Percentiles rank a stretch among this genome's conserved stretches.
phyloP scores from a whole-genome alignment of 2,888 invertebrate genomes.

The Meandrusa payeni region DNA sequence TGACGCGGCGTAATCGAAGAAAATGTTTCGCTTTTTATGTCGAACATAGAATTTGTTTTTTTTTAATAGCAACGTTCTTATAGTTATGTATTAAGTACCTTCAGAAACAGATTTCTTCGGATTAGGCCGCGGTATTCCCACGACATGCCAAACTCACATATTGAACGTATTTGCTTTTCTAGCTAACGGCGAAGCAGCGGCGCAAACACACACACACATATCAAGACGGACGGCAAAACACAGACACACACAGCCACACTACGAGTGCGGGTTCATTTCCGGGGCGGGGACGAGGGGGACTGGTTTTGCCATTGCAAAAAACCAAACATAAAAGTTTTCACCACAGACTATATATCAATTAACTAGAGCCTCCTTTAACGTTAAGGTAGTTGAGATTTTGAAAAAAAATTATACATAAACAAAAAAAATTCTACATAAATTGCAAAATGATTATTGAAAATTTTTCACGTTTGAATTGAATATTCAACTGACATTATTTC shows the following conservation, averaged over 20 bases:
- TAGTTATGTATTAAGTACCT: too few relatives aligned
- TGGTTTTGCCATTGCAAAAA: conserved; percentile 51
- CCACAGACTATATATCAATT: conserved; percentile 1
- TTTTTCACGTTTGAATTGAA: too few relatives aligned
- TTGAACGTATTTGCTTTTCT: conserved; percentile 70
- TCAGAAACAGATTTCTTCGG: conserved; percentile 2
- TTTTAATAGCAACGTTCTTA: too few relatives aligned
- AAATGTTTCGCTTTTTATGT: conserved; percentile 5
- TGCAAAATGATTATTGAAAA: too few relatives aligned
- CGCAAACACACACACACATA: conserved; percentile 75
- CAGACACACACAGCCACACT: conserved; percentile 52
- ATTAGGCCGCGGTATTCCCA: conserved; percentile 22
- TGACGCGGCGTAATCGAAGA: conserved; percentile 13
- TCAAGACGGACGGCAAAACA: conserved; percentile 77
- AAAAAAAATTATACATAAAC: too few relatives aligned
- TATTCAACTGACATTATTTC: too few relatives aligned
- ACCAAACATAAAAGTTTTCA: conserved; percentile 31
- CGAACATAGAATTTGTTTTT: neutral
- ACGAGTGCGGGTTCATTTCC: conserved; percentile 45
- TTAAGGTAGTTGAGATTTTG: too few relatives aligned
- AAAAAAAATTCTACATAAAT: too few relatives aligned
- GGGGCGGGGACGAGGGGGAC: too few relatives aligned
- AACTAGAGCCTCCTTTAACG: neutral
- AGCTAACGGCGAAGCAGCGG: conserved; percentile 72
- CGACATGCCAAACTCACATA: conserved; percentile 61